Evolutionary conservation across 2,797 vertebrate species (phyloP).

Genomic region (Bradypodion ventrale): DNA sequence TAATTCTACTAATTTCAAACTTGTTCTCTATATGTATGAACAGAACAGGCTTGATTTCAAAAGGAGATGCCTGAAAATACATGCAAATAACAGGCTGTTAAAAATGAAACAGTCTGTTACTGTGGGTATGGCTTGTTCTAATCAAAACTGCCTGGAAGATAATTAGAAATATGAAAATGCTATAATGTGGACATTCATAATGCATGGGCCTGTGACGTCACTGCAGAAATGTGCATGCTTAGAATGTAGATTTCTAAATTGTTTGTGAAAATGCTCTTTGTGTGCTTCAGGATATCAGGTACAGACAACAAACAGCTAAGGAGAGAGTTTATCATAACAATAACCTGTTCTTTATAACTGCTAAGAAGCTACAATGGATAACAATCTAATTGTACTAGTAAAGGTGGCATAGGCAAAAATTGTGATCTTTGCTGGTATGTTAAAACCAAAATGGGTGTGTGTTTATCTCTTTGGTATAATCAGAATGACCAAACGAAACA

Average conservation of each 20-base stretch:
- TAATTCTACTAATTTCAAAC: background rate
- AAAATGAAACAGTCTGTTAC: conserved; percentile 7
- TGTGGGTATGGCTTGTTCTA: background rate
- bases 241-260: background rate
- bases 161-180: background rate
- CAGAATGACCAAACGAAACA: conserved; percentile 8
- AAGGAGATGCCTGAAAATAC: background rate
- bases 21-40: background rate
- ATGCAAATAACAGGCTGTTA: background rate
- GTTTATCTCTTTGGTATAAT: accelerated
- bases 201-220: conserved; percentile 2
- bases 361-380: background rate
- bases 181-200: conserved; percentile 19
- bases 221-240: conserved; percentile 1
- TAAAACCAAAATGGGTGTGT: background rate
- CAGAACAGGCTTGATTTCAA: background rate
- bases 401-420: conserved; percentile 19
- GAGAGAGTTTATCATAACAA: accelerated
- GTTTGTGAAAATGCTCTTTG: conserved; percentile 2
- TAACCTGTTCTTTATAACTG: background rate
- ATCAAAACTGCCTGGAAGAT: conserved; percentile 8
- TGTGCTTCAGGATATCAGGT: background rate
- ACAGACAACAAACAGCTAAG: background rate
- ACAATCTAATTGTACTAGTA: background rate
- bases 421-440: background rate